A percentile compares a stretch with the other conserved stretches of the same genome.
phyloP scores from a whole-genome alignment of 2,797 vertebrate genomes.

The Cetoscarus ocellatus region DNA sequence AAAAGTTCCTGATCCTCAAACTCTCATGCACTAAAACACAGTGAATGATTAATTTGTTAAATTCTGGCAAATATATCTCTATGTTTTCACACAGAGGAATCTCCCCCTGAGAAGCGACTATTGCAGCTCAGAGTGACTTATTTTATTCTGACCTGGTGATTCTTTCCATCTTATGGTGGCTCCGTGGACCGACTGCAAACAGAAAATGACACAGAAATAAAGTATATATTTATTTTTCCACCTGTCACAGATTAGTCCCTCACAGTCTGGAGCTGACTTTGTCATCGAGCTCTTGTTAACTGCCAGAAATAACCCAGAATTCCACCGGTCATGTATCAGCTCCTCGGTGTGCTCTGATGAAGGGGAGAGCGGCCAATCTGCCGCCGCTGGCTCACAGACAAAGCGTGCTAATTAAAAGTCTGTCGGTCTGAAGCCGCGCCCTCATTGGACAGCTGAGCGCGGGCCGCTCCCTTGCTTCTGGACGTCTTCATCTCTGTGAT shows the following conservation, averaged over 20 bases:
- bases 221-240: not conserved
- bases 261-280: conserved; percentile 35
- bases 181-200: conserved; percentile 4
- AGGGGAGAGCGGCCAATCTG: conserved; percentile 75
- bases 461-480: conserved; percentile 73
- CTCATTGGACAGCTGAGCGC: conserved; percentile 66
- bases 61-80: too few relatives aligned
- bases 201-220: not conserved
- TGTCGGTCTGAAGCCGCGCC: conserved; percentile 70
- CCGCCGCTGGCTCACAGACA: conserved; percentile 74
- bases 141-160: conserved; percentile 11
- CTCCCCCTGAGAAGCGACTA: too few relatives aligned
- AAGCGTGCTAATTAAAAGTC: conserved; percentile 83
- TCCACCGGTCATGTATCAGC: conserved; percentile 58
- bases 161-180: not conserved
- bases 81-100: too few relatives aligned
- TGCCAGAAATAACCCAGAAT: conserved; percentile 57
- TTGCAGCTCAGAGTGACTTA: not conserved
- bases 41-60: too few relatives aligned
- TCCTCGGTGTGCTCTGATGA: conserved; percentile 72
- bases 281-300: conserved; percentile 42
- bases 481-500: conserved; percentile 83
- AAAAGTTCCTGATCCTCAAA: too few relatives aligned
- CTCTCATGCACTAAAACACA: too few relatives aligned
- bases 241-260: conserved; percentile 24